phyloP scores from a whole-genome alignment of 2,113 vertebrate genomes.

The Epinephelus fuscoguttatus region DNA sequence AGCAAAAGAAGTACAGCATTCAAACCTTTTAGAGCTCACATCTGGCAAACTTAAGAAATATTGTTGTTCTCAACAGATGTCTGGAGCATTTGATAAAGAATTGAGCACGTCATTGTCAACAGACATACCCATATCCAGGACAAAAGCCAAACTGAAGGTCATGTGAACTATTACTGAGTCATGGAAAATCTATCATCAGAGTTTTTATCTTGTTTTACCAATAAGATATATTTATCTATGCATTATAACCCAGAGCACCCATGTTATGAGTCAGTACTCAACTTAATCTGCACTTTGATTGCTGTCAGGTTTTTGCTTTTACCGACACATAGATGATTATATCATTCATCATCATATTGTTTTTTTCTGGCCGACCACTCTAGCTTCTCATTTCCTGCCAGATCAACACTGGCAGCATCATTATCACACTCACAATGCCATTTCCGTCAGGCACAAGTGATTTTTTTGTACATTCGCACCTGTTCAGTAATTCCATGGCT shows the following conservation, averaged over 20 bases:
- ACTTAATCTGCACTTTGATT: neutral
- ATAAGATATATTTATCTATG: neutral
- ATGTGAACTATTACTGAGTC: neutral
- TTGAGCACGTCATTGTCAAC: neutral
- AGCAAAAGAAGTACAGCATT: neutral
- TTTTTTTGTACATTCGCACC: conserved; percentile 37
- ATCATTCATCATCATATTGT: neutral
- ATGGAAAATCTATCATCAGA: neutral
- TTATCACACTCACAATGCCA: neutral
- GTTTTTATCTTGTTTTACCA: neutral
- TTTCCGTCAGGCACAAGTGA: neutral
- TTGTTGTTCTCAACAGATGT: neutral
- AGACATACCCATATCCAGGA: neutral
- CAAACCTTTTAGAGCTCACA: conserved; percentile 7
- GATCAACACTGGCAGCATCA: neutral
- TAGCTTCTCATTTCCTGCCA: neutral
- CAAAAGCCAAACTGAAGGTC: neutral
- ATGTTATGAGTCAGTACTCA: neutral
- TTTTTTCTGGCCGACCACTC: neutral
- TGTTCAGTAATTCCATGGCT: conserved; percentile 13
- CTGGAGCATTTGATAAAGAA: neutral
- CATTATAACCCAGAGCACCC: neutral
- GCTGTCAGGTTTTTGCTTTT: neutral
- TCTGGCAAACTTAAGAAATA: conserved; percentile 16
- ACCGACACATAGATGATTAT: neutral